Evolutionary conservation across 2,113 vertebrate species (phyloP).

Genomic region (Triplophysa rosa): DNA sequence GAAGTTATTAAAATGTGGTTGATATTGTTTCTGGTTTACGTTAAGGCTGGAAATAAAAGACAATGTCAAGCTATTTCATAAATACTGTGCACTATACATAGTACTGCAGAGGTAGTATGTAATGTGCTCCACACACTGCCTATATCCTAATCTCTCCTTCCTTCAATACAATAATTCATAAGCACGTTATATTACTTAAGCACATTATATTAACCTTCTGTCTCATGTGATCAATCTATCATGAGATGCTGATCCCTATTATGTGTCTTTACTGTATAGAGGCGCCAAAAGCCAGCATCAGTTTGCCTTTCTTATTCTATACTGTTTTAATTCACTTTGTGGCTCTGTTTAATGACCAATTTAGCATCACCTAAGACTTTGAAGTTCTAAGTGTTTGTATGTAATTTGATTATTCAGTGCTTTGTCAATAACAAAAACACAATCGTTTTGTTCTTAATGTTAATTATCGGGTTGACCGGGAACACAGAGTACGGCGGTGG

Average conservation of each 20-base stretch:
- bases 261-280: slow-evolving; percentile 4
- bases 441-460: slow-evolving; percentile 9
- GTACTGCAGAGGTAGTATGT: background rate
- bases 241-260: slow-evolving; percentile 23
- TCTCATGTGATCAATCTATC: slow-evolving; percentile 54
- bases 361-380: slow-evolving; percentile 14
- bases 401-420: background rate
- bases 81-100: background rate
- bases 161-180: slow-evolving; percentile 42
- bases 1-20: too few relatives aligned
- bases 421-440: background rate
- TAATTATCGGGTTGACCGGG: background rate
- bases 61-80: too few relatives aligned
- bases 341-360: slow-evolving; percentile 36
- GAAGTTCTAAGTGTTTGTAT: slow-evolving; percentile 5
- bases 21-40: too few relatives aligned
- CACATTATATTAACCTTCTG: slow-evolving; percentile 61
- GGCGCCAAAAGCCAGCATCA: slow-evolving; percentile 2
- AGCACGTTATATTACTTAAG: slow-evolving; percentile 63
- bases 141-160: background rate
- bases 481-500: slow-evolving; percentile 10
- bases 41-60: too few relatives aligned
- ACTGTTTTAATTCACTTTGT: slow-evolving; percentile 37
- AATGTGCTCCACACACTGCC: background rate
- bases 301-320: slow-evolving; percentile 10